Evolutionary conservation across 92 coral and sea anemone species (phyloP).

Genomic region (Montipora capitata): DNA sequence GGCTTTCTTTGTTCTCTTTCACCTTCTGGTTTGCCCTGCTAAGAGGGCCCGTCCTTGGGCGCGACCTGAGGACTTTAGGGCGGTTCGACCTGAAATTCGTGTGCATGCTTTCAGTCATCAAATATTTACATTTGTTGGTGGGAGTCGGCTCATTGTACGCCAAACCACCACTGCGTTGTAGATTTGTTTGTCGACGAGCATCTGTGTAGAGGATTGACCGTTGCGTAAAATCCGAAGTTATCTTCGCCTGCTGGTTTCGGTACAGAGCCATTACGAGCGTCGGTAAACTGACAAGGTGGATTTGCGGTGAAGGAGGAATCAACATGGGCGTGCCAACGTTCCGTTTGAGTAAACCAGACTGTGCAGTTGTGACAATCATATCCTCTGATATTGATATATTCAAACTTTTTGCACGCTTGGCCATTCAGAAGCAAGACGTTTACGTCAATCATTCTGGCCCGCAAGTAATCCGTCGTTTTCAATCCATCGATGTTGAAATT

Average conservation of each 20-base stretch:
- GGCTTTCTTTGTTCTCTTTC: too few species aligned
- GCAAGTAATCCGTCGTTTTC: conserved; percentile 53
- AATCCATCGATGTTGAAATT: conserved; percentile 53
- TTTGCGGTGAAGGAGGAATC: not conserved
- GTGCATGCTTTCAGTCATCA: too few species aligned
- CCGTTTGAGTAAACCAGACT: not conserved
- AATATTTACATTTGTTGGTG: not conserved
- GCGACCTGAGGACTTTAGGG: too few species aligned
- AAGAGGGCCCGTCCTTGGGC: too few species aligned
- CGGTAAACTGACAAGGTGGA: not conserved
- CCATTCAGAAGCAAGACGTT: conserved; percentile 13
- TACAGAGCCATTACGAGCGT: not conserved
- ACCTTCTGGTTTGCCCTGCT: too few species aligned
- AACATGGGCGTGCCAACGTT: not conserved
- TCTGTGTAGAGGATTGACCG: not conserved
- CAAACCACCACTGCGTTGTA: conserved; percentile 13
- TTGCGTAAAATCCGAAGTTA: not conserved
- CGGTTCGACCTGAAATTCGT: too few species aligned
- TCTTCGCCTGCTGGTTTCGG: not conserved
- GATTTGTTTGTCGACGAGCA: not conserved
- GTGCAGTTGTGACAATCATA: conserved; percentile 36
- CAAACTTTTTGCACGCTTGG: conserved; percentile 34
- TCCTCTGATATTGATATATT: conserved; percentile 60
- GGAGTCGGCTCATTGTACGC: not conserved
- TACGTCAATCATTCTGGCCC: conserved; percentile 42